These are phyloP conservation scores for Diploptera punctata DNA, from an alignment of 2,888 invertebrate genomes.

Conservation along the genomic window DNA sequence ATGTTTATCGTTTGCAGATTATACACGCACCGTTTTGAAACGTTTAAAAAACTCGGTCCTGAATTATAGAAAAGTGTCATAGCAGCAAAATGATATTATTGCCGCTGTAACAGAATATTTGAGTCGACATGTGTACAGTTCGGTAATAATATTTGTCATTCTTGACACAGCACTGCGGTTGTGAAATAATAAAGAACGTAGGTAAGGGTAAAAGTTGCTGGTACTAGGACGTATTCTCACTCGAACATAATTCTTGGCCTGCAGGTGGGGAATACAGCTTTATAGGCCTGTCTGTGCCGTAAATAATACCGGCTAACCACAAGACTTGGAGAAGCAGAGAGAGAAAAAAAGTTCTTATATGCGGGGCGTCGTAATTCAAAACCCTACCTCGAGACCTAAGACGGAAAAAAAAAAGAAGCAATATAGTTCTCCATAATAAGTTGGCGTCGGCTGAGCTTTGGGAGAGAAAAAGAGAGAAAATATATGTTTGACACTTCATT, in stretches of 20 bases:
- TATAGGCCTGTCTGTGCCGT: slow-evolving; percentile 31
- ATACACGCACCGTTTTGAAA: too few species aligned
- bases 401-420: slow-evolving; percentile 31
- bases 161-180: background rate
- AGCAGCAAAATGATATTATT: too few species aligned
- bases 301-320: slow-evolving; percentile 33
- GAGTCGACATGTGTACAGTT: background rate
- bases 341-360: too few species aligned
- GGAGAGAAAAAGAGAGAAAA: background rate
- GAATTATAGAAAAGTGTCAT: too few species aligned
- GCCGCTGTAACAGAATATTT: background rate
- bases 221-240: slow-evolving; percentile 1
- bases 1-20: too few species aligned
- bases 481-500: background rate
- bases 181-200: slow-evolving; percentile 12
- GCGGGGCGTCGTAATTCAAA: slow-evolving; percentile 32
- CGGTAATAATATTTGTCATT: background rate
- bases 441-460: too few species aligned
- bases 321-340: slow-evolving; percentile 33
- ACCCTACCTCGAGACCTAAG: slow-evolving; percentile 3
- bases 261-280: slow-evolving; percentile 26
- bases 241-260: slow-evolving; percentile 23
- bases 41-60: too few species aligned
- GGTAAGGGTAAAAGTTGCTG: slow-evolving; percentile 7
- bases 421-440: slow-evolving; percentile 38